These are phyloP conservation scores for Sebastes reedi DNA, from an alignment of 2,797 vertebrate species.

Conservation along the genomic window DNA sequence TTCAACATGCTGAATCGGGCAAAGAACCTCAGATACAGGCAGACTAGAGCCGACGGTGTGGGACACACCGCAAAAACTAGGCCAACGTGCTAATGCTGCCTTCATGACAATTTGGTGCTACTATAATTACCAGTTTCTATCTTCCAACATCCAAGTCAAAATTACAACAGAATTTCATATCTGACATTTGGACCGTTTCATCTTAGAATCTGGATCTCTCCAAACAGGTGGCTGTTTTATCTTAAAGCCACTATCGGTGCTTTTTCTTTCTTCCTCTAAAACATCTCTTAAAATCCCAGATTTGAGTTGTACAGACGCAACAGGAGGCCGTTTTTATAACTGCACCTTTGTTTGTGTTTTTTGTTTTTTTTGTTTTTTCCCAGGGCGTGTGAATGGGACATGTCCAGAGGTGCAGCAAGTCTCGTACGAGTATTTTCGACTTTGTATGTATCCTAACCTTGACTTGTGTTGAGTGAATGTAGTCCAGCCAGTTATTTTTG, in stretches of 20 bases:
- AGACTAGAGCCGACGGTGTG: too few relatives aligned
- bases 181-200: not conserved
- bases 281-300: not conserved
- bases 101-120: fast-evolving
- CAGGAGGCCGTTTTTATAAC: not conserved
- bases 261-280: not conserved
- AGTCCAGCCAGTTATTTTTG: constrained; percentile 63
- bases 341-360: constrained; percentile 26
- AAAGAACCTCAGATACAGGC: too few relatives aligned
- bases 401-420: constrained; percentile 20
- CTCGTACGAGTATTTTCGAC: not conserved
- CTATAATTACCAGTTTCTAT: too few relatives aligned
- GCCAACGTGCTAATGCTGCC: not conserved
- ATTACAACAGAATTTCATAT: not conserved
- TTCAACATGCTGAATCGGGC: too few relatives aligned
- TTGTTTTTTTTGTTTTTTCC: not conserved
- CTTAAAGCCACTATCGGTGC: not conserved
- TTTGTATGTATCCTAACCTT: constrained; percentile 58
- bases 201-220: not conserved
- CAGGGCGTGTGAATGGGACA: not conserved
- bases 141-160: not conserved
- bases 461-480: constrained; percentile 70
- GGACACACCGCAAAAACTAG: too few relatives aligned
- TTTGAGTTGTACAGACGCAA: not conserved
- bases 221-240: not conserved